Percentiles rank a stretch among this genome's conserved stretches.
Conservation (phyloP, 2,797 vertebrate species). For the Otolemur crassicaudatus region DNA sequence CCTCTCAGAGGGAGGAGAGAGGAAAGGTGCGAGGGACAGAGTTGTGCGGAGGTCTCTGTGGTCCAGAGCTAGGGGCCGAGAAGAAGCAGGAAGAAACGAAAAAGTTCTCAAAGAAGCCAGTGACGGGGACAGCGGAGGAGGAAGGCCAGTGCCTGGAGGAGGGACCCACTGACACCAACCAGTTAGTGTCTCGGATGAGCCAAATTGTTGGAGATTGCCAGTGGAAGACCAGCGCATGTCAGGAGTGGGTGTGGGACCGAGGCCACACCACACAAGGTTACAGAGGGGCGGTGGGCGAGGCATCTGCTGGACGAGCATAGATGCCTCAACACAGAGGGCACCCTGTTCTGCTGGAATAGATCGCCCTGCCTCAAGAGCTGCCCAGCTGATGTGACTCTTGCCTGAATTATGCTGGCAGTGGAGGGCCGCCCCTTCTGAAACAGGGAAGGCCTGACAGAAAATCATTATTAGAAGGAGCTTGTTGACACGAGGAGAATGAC, state of each 20-base stretch:
- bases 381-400: background rate
- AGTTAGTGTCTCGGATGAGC: background rate
- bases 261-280: background rate
- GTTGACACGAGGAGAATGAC: conserved; percentile 68
- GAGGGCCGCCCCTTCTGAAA: conserved; percentile 9
- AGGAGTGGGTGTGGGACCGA: background rate
- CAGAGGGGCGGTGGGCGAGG: background rate
- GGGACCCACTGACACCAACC: background rate
- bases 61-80: background rate
- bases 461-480: conserved; percentile 62
- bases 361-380: background rate
- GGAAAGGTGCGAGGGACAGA: background rate
- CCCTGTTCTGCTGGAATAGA: background rate
- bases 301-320: background rate
- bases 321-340: background rate
- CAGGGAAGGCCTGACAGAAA: conserved; percentile 71
- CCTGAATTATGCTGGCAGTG: background rate
- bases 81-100: background rate
- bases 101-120: background rate
- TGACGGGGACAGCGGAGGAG: background rate
- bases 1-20: background rate
- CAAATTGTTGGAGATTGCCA: background rate
- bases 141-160: background rate
- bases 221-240: background rate
- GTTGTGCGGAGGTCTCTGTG: background rate